These are phyloP conservation scores for Mesorhabditis belari DNA, from an alignment of 2,888 invertebrate genomes.

Conservation along the genomic window DNA sequence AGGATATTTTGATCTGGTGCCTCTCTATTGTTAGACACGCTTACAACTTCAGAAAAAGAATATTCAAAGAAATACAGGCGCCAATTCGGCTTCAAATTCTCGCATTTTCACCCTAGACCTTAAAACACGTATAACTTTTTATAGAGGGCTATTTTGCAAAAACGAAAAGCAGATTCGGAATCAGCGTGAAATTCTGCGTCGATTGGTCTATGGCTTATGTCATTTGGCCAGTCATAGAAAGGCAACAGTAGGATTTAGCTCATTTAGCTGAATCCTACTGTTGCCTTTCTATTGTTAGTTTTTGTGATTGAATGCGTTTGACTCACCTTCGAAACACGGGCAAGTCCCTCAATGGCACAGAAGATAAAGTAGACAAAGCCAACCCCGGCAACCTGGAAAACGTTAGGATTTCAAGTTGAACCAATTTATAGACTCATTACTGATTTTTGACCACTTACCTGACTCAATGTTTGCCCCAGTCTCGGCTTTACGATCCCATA, in stretches of 20 bases:
- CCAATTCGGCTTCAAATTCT: too few relatives aligned
- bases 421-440: neutral
- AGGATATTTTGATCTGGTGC: too few relatives aligned
- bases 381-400: conserved; percentile 66
- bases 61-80: too few relatives aligned
- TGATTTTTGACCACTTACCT: conserved; percentile 50
- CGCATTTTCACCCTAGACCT: too few relatives aligned
- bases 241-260: neutral
- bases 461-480: conserved; percentile 77
- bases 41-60: too few relatives aligned
- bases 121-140: too few relatives aligned
- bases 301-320: neutral
- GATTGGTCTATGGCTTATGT: too few relatives aligned
- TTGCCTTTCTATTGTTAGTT: neutral
- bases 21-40: too few relatives aligned
- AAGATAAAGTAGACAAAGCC: conserved; percentile 76
- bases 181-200: too few relatives aligned
- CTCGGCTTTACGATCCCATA: conserved; percentile 92
- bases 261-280: neutral
- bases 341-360: conserved; percentile 77
- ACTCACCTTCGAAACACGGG: conserved; percentile 64
- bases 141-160: too few relatives aligned
- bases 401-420: neutral
- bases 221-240: too few relatives aligned
- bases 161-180: too few relatives aligned